Base-by-base conservation (phyloP, 2,888 invertebrate genomes). In the Byasa hedistus region DNA sequence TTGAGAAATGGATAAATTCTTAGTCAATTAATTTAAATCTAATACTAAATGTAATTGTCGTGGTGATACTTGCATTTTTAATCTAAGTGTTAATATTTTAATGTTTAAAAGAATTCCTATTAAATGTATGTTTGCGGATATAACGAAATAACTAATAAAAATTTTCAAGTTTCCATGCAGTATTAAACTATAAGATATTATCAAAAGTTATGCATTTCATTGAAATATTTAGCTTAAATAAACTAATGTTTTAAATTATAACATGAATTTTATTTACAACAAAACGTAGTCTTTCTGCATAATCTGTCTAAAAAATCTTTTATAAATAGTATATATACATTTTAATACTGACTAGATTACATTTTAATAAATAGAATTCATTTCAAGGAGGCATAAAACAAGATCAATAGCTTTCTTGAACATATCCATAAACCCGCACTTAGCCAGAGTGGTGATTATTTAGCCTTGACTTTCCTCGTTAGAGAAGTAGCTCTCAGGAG, bases 21-120 rank as follows among this genome's bases (percentile, higher is more conserved):
- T 22, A 21, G 52, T 54, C 52, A 54, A 54, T 54, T 54, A 54
- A 54, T 54, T n/a, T 12, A 54, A 52, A 21, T 52, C n/a, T 54
- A 3, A 22, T 54, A 7, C n/a, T 51, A 27, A 48, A 32, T n/a
- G 5, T 55, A 27, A 52, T 65, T 44, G 56, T 57, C 1, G 24
- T 24, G 48, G 17, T 61, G 61, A 65, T 57, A 61, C 23, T 15
- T 23, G 36, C 36, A 61, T 61, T 48, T 48, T 44, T 24, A 24
- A 23, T 19, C 7, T 61, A 15, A 65, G 48, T 64, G 51, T 58
- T 57, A 56, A 21, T 59, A 8, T 36, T 7, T 24, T 51, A 24
- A 36, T 59, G 3, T 60, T 12, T 44, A 22, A 61, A 60, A 51
- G 22, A 51, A 65, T 65, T 65, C 65, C 56, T 65, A 57, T 54